Percentiles rank a stretch among this genome's conserved stretches.
phyloP scores from a whole-genome alignment of 2,888 invertebrate genomes.

The Cryptus viduatorius region DNA sequence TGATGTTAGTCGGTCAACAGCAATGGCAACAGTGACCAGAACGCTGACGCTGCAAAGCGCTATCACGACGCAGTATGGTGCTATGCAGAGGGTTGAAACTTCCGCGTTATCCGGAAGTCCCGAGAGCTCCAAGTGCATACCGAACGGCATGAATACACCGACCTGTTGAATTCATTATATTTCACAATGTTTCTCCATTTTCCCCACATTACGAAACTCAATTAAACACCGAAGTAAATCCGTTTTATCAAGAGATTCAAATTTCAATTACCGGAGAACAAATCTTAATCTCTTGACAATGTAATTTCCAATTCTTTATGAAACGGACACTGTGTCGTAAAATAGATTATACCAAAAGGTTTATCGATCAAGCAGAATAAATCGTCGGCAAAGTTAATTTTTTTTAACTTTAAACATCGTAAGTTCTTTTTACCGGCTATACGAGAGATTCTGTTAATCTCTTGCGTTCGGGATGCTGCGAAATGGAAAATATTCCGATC shows the following conservation, averaged over 20 bases:
- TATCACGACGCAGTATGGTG: slow-evolving; percentile 87
- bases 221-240: neutral
- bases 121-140: slow-evolving; percentile 87
- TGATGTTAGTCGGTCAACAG: slow-evolving; percentile 88
- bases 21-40: slow-evolving; percentile 88
- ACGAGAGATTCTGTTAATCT: too few species aligned
- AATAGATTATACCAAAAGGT: too few species aligned
- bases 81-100: slow-evolving; percentile 86
- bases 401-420: too few species aligned
- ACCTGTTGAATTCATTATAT: slow-evolving; percentile 76
- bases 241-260: neutral
- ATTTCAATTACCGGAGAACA: neutral
- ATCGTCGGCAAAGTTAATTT: too few species aligned
- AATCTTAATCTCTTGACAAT: too few species aligned
- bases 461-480: too few species aligned
- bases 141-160: slow-evolving; percentile 87
- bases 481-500: too few species aligned
- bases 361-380: too few species aligned
- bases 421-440: too few species aligned
- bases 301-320: too few species aligned
- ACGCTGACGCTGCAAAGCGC: slow-evolving; percentile 88
- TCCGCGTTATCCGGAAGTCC: slow-evolving; percentile 83
- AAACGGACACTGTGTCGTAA: too few species aligned
- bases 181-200: neutral
- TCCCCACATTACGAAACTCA: neutral